These are phyloP conservation scores for Bovichtus variegatus DNA, from an alignment of 2,797 vertebrate species.

Conservation along the genomic window DNA sequence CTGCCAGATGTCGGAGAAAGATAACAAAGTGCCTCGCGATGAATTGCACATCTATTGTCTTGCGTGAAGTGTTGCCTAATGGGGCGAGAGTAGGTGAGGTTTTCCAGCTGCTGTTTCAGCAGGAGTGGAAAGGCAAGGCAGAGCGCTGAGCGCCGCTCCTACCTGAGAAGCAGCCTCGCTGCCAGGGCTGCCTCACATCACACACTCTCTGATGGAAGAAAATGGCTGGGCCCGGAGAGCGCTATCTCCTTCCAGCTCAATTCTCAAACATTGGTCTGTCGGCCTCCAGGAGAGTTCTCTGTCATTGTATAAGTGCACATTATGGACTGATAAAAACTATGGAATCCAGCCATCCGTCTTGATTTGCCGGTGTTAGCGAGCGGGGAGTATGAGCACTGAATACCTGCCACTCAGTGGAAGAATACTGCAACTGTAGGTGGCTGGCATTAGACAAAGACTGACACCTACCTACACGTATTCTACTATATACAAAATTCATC, in stretches of 20 bases:
- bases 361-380: constrained; percentile 67
- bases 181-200: constrained; percentile 68
- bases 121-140: constrained; percentile 48
- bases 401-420: constrained; percentile 81
- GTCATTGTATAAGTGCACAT: constrained; percentile 78
- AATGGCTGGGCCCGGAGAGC: constrained; percentile 57
- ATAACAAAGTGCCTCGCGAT: constrained; percentile 52
- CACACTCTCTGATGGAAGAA: constrained; percentile 66
- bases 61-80: constrained; percentile 58
- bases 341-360: constrained; percentile 77
- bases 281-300: constrained; percentile 65
- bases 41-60: constrained; percentile 53
- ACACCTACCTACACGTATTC: not conserved
- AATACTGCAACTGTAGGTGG: constrained; percentile 70
- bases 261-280: constrained; percentile 66
- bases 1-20: constrained; percentile 42
- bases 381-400: constrained; percentile 57
- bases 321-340: constrained; percentile 76
- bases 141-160: constrained; percentile 45
- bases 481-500: not conserved
- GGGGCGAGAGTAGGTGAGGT: constrained; percentile 53
- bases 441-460: constrained; percentile 14
- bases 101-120: constrained; percentile 68
- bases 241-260: constrained; percentile 66
- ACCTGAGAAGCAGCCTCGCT: constrained; percentile 60